phyloP scores from a whole-genome alignment of 2,888 invertebrate genomes.

The Himalopsyche japonica region DNA sequence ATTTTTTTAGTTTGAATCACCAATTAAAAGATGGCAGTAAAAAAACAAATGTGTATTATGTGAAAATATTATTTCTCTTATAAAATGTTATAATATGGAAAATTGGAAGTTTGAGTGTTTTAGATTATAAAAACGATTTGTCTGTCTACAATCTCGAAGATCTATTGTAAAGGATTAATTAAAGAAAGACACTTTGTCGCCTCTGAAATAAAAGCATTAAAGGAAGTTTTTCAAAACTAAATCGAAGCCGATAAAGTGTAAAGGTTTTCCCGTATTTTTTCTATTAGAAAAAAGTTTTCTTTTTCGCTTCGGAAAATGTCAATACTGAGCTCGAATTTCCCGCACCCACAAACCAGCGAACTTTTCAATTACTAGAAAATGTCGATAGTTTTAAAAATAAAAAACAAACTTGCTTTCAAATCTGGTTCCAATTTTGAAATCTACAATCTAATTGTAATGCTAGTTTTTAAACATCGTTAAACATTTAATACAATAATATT shows the following conservation, averaged over 20 bases:
- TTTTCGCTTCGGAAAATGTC: neutral
- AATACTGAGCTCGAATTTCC: neutral
- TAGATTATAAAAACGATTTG: no score
- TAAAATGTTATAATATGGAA: no score
- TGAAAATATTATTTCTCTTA: no score
- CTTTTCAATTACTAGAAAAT: neutral
- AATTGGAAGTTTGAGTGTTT: no score
- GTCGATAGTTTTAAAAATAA: neutral
- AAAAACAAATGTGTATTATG: no score
- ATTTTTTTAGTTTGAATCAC: no score
- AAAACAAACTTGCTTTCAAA: neutral
- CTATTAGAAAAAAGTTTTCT: neutral
- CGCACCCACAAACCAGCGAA: neutral
- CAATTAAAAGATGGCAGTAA: no score
- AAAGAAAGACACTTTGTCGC: neutral
- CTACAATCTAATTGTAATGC: neutral
- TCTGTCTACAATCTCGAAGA: no score
- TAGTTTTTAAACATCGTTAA: no score
- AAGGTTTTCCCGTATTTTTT: neutral
- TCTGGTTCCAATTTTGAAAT: neutral
- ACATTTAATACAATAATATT: no score
- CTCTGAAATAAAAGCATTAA: neutral
- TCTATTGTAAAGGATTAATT: neutral
- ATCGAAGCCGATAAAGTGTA: neutral
- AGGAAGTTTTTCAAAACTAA: neutral